Conservation (phyloP, 2,888 invertebrate genomes). For the Drosophila greeni region DNA sequence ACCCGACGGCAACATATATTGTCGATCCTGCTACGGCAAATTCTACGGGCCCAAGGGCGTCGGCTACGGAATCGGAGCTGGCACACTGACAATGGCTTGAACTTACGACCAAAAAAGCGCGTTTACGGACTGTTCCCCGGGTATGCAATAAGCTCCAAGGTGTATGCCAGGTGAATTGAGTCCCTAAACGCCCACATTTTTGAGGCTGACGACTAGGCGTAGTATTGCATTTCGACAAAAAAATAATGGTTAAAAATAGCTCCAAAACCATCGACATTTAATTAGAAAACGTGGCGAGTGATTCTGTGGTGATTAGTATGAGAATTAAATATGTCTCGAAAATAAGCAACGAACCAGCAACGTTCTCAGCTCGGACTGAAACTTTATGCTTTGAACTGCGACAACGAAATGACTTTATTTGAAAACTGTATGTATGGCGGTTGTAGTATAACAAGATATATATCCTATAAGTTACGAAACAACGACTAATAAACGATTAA, state of each 20-base stretch:
- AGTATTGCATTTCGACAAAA: slow-evolving; percentile 26
- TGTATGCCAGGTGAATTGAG: not conserved
- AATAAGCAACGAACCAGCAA: slow-evolving; percentile 17
- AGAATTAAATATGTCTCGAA: slow-evolving; percentile 7
- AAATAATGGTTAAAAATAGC: slow-evolving; percentile 9
- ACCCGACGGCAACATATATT: slow-evolving; percentile 95
- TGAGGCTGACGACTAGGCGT: slow-evolving; percentile 30
- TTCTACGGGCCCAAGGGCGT: slow-evolving; percentile 93
- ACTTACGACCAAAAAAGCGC: slow-evolving; percentile 30
- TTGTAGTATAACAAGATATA: slow-evolving; percentile 2
- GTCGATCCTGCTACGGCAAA: slow-evolving; percentile 91
- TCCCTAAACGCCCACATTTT: slow-evolving; percentile 23
- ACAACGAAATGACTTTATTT: slow-evolving; percentile 17
- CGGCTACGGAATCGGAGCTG: slow-evolving; percentile 93
- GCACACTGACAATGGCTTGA: slow-evolving; percentile 91
- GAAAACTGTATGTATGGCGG: slow-evolving; percentile 23
- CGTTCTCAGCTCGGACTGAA: slow-evolving; percentile 28
- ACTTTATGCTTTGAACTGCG: slow-evolving; percentile 4
- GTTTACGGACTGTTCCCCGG: slow-evolving; percentile 3
- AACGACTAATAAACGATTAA: slow-evolving; percentile 29
- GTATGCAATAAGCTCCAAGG: slow-evolving; percentile 24
- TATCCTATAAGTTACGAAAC: slow-evolving; percentile 15
- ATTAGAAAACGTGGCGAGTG: slow-evolving; percentile 10
- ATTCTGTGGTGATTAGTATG: slow-evolving; percentile 23
- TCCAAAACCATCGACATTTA: slow-evolving; percentile 29